Conservation (phyloP, 2,888 invertebrate genomes). For the Rhorus exstirpatorius region DNA sequence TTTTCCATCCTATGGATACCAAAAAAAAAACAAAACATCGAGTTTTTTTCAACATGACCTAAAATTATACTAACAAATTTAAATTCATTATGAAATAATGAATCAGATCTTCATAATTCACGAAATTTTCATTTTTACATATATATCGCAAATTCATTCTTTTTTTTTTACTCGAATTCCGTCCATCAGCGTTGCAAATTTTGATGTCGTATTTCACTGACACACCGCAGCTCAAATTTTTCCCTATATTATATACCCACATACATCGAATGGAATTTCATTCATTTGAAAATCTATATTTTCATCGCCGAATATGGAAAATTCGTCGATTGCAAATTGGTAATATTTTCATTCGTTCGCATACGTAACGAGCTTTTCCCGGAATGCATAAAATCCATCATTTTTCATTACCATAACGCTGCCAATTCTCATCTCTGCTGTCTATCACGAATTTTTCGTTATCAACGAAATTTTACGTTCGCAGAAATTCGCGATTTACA, state of each 20-base stretch:
- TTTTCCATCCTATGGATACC: background rate
- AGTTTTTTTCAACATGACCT: background rate
- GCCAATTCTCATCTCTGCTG: background rate
- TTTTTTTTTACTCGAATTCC: too few species aligned
- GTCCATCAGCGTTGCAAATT: too few species aligned
- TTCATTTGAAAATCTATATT: conserved; percentile 6
- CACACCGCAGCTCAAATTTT: too few species aligned
- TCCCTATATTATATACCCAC: too few species aligned
- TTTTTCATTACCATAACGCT: conserved; percentile 21
- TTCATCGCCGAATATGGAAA: background rate
- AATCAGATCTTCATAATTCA: too few species aligned
- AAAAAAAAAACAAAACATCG: background rate
- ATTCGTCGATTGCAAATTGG: conserved; percentile 13
- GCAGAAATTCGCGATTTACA: background rate
- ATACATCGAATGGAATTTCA: conserved; percentile 20
- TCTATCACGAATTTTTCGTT: conserved; percentile 12
- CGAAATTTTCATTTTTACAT: too few species aligned
- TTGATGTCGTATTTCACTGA: too few species aligned
- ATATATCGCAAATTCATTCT: too few species aligned
- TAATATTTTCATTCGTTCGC: conserved; percentile 21
- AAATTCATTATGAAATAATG: too few species aligned
- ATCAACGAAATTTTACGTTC: conserved; percentile 13
- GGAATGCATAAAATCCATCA: conserved; percentile 35
- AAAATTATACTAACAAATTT: background rate
- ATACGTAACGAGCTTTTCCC: conserved; percentile 22